Percentiles rank a stretch among this genome's conserved stretches.
Evolutionary conservation across 2,797 vertebrate genomes (phyloP).

Genomic region (Galaxias olidus): DNA sequence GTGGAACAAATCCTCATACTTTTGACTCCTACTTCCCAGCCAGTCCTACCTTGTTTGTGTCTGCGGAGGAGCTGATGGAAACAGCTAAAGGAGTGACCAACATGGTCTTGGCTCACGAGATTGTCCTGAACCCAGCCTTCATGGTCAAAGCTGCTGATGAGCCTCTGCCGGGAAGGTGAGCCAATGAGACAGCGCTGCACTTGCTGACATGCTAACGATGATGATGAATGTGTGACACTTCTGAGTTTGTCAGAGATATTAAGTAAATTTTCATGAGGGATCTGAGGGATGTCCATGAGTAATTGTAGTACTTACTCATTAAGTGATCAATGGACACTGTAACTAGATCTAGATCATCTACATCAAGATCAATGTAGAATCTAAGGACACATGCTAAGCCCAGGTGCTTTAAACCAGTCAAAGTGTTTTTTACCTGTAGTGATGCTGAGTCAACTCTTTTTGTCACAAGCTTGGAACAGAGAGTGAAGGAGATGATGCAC

Average conservation of each 20-base stretch:
- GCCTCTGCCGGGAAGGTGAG: slow-evolving; percentile 89
- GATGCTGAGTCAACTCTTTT: neutral
- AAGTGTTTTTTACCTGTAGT: no score
- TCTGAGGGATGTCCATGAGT: no score
- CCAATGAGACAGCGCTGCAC: neutral
- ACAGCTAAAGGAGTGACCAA: slow-evolving; percentile 92
- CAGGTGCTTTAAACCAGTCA: no score
- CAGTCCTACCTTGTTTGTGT: slow-evolving; percentile 83
- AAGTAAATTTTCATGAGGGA: no score
- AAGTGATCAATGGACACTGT: no score
- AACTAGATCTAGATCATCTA: no score
- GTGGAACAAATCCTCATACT: no score
- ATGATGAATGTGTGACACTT: no score
- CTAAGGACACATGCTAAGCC: no score
- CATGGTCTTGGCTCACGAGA: slow-evolving; percentile 95
- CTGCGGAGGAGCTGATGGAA: slow-evolving; percentile 90
- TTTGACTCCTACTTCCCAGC: slow-evolving; percentile 68
- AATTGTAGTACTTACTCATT: no score
- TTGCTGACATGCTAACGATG: neutral
- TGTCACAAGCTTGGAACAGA: slow-evolving; percentile 84
- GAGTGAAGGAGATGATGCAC: slow-evolving; percentile 92
- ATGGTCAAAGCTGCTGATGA: slow-evolving; percentile 85
- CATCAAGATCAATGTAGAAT: no score
- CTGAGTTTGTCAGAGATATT: no score
- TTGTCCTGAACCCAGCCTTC: slow-evolving; percentile 88